Evolutionary conservation across 2,888 invertebrate species (phyloP), one percentile per base, ranked within the genome.

Genomic region (Drosophila melanosoma): DNA sequence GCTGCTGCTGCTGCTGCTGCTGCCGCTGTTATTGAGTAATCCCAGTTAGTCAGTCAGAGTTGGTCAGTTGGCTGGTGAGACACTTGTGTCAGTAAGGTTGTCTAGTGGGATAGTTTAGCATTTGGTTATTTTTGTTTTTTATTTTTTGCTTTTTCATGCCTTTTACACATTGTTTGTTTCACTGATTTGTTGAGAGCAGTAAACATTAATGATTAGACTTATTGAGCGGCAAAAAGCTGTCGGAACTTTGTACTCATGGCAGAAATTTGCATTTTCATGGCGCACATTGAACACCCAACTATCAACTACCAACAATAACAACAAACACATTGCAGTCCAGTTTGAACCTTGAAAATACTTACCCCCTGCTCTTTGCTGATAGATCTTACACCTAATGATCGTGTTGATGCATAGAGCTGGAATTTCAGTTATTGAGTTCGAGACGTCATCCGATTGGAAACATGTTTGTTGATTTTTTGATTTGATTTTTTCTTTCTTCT

Each of bases 201-300:
- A 67, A 71, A 69, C 74, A 74, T 75, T 83, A 76, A 76, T 65
- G 83, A 90, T 88, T 86, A 76, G 78, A 68, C 76, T 78, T 74
- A 85, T 79, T 90, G 82, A 79, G 26, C n/a, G 35, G 6, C 53
- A 17, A 17, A 65, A 69, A 67, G 61, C 56, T 51, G 69, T 65
- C 64, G 48, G 62, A 59, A 71, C 67, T 70, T 60, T 69, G 69
- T 82, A 81, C 82, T 76, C 60, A 68, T 80, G 70, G 84, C 68
- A 60, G 70, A 81, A 82, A 82, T 87, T 85, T 87, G 84, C 84
- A 85, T 87, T 85, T 87, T 85, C 84, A 85, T 85, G 79, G 63
- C 73, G 75, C 32, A 66, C 60, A 63, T 76, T 76, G 32, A 63
- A 20, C 54, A 58, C 23, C 23, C 8, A 45, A 45, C 15, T 23